phyloP scores from a whole-genome alignment of 1,140 invertebrate species.

The Drosophila seguyi region DNA sequence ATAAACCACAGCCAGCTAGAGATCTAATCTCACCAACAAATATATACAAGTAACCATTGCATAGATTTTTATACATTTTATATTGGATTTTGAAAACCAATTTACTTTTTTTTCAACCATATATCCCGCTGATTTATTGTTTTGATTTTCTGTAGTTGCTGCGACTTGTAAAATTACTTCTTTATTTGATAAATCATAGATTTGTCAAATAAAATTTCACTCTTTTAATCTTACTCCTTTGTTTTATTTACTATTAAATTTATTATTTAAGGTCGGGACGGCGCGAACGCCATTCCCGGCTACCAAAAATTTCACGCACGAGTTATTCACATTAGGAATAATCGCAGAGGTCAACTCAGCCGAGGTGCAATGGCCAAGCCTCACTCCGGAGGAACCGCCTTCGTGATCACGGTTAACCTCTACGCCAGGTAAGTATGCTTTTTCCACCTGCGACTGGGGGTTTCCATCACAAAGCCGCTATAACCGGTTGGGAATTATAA shows the following conservation, averaged over 20 bases:
- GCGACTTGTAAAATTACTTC: neutral
- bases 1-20: neutral
- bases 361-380: slow-evolving; percentile 86
- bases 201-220: too few relatives aligned
- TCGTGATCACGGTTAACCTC: slow-evolving; percentile 88
- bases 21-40: slow-evolving; percentile 15
- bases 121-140: slow-evolving; percentile 7
- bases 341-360: too few relatives aligned
- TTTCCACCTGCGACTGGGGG: neutral
- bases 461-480: neutral
- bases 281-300: slow-evolving; percentile 85
- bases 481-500: slow-evolving; percentile 7
- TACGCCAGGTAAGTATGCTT: slow-evolving; percentile 87
- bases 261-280: slow-evolving; percentile 73
- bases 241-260: neutral
- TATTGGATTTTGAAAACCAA: slow-evolving; percentile 2
- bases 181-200: neutral
- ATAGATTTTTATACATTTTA: neutral
- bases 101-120: slow-evolving; percentile 10
- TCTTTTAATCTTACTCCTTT: too few relatives aligned
- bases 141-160: neutral
- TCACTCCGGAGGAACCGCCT: slow-evolving; percentile 89
- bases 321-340: slow-evolving; percentile 64
- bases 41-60: slow-evolving; percentile 1
- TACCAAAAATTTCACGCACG: slow-evolving; percentile 85